Evolutionary conservation across 2,113 vertebrate genomes (phyloP).

Genomic region (Butorides virescens): DNA sequence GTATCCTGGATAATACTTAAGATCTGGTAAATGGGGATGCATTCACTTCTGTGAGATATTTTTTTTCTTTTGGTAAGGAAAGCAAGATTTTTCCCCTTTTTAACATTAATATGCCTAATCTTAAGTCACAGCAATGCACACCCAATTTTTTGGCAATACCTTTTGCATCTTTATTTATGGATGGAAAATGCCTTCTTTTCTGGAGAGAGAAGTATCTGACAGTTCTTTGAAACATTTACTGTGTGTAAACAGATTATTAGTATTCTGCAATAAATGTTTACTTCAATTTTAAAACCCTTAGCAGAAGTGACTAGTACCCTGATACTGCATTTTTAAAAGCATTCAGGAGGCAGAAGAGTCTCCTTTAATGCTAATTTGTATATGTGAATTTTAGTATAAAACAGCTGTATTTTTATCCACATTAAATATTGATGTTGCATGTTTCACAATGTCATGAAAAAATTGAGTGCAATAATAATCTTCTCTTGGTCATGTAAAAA

Average conservation of each 20-base stretch:
- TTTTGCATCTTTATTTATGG: not conserved
- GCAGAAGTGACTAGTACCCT: not conserved
- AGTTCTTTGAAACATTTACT: not conserved
- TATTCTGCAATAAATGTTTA: slow-evolving; percentile 27
- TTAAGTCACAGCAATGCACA: not conserved
- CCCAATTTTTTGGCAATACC: not conserved
- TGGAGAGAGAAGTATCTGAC: not conserved
- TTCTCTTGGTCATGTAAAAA: not conserved
- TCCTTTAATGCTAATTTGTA: slow-evolving; percentile 20
- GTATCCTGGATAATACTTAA: not conserved
- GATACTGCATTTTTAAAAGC: not conserved
- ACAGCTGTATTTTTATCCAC: not conserved
- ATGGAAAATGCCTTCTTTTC: not conserved
- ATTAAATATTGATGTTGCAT: slow-evolving; percentile 47
- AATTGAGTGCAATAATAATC: not conserved
- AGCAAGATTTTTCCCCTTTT: not conserved
- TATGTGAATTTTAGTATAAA: slow-evolving; percentile 20
- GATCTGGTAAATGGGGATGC: not conserved
- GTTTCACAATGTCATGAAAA: not conserved
- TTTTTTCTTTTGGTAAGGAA: not conserved
- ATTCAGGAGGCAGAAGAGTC: not conserved
- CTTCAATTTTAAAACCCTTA: not conserved
- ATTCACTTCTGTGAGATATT: not conserved
- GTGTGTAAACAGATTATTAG: not conserved
- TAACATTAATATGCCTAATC: not conserved